Conservation (phyloP, 2,113 vertebrate species). For the Melierax canorus region DNA sequence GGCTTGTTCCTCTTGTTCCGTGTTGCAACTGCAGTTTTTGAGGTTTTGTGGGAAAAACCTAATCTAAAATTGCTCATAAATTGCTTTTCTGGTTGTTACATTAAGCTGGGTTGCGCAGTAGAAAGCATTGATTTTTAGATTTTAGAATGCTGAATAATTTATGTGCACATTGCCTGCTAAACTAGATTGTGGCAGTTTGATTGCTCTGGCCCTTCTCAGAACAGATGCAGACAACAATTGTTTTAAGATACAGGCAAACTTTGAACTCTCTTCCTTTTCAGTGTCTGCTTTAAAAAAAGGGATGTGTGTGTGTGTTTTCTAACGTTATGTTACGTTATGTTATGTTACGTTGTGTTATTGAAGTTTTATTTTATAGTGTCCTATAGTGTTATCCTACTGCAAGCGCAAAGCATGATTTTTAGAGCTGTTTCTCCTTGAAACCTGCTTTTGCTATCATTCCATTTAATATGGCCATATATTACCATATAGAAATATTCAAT, state of each 20-base stretch:
- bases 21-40: background rate
- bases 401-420: background rate
- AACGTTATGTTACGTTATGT: background rate
- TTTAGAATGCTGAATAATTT: constrained; percentile 36
- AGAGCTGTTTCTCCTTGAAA: background rate
- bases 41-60: background rate
- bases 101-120: background rate
- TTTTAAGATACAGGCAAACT: background rate
- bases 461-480: background rate
- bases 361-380: background rate
- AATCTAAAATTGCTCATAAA: background rate
- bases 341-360: background rate
- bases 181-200: background rate
- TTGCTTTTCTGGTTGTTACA: background rate
- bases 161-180: background rate
- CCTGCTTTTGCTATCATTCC: background rate
- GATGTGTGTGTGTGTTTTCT: background rate
- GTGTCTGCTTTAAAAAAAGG: background rate
- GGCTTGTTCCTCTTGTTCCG: background rate
- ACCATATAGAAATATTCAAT: background rate
- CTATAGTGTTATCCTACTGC: background rate
- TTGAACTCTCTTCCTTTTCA: background rate
- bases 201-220: background rate
- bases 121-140: constrained; percentile 1
- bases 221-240: background rate